These are phyloP conservation scores for Marisa cornuarietis DNA, from an alignment of 1,140 invertebrate species.

Conservation along the genomic window DNA sequence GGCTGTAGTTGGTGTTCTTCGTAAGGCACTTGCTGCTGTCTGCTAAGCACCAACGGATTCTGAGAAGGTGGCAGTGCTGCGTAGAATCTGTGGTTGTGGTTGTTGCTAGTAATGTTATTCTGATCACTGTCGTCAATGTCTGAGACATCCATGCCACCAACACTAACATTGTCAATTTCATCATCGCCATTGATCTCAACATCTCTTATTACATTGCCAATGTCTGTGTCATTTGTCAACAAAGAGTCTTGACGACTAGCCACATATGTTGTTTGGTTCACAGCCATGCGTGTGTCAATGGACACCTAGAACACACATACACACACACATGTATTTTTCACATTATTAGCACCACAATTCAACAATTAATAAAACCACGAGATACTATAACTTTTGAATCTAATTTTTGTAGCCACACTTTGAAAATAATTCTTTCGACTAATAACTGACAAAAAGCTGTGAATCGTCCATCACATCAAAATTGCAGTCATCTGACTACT, in stretches of 20 bases:
- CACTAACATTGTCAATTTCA: slow-evolving; percentile 57
- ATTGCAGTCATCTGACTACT: too few species aligned
- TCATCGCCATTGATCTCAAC: slow-evolving; percentile 32
- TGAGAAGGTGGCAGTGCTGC: not conserved
- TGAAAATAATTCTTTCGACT: too few species aligned
- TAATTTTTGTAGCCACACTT: too few species aligned
- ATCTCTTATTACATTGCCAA: slow-evolving; percentile 16
- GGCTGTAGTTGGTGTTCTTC: slow-evolving; percentile 21
- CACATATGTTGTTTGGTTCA: not conserved
- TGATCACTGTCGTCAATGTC: slow-evolving; percentile 54
- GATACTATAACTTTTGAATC: too few species aligned
- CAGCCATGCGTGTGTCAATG: slow-evolving; percentile 9
- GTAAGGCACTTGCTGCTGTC: slow-evolving; percentile 3
- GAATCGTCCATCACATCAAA: too few species aligned
- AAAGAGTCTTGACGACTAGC: slow-evolving; percentile 17
- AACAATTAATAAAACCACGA: too few species aligned
- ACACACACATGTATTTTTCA: not conserved
- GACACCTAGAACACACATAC: slow-evolving; percentile 5
- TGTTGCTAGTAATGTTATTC: not conserved
- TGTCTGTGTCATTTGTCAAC: slow-evolving; percentile 16
- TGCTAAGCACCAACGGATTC: slow-evolving; percentile 1
- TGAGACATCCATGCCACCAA: slow-evolving; percentile 62
- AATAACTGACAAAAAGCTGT: too few species aligned
- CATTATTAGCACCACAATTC: too few species aligned
- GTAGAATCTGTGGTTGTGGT: not conserved